Conservation (phyloP, 2,113 vertebrate genomes). For the Collichthys lucidus region DNA sequence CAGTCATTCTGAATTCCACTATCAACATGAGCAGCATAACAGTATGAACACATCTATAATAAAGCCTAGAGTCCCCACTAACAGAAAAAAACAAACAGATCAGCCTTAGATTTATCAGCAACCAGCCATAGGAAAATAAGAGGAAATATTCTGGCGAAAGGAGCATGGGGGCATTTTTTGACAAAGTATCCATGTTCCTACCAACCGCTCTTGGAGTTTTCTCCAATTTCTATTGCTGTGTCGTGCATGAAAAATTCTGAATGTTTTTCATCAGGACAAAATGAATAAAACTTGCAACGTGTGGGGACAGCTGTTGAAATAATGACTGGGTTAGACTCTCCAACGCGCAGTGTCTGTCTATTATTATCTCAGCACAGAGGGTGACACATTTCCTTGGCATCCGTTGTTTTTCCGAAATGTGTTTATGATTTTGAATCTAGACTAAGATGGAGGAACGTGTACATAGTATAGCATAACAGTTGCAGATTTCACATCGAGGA, state of each 20-base stretch:
- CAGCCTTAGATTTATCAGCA: conserved; percentile 51
- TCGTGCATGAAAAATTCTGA: conserved; percentile 39
- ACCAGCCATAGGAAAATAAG: conserved; percentile 27
- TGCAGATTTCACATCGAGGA: conserved; percentile 30
- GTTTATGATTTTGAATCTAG: not conserved
- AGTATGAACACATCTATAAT: conserved; percentile 24
- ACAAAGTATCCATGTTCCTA: conserved; percentile 31
- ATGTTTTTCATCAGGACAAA: conserved; percentile 45
- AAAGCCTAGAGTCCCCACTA: conserved; percentile 18
- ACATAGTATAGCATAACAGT: conserved; percentile 1
- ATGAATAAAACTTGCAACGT: conserved; percentile 8
- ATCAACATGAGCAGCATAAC: conserved; percentile 40
- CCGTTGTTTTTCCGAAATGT: not conserved
- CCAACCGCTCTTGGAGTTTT: conserved; percentile 40
- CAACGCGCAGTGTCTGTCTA: not conserved
- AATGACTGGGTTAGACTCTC: conserved; percentile 33
- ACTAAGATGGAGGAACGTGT: not conserved
- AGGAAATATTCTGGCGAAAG: conserved; percentile 30
- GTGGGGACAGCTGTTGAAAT: conserved; percentile 44
- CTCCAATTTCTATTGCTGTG: conserved; percentile 16
- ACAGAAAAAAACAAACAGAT: conserved; percentile 42
- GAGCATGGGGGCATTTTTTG: conserved; percentile 41
- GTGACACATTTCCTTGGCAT: not conserved
- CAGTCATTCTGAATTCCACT: not conserved
- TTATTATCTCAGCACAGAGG: conserved; percentile 17